Evolutionary conservation across 2,797 vertebrate genomes (phyloP), one percentile per base, ranked within the genome.

Genomic region (Anguilla megastoma): DNA sequence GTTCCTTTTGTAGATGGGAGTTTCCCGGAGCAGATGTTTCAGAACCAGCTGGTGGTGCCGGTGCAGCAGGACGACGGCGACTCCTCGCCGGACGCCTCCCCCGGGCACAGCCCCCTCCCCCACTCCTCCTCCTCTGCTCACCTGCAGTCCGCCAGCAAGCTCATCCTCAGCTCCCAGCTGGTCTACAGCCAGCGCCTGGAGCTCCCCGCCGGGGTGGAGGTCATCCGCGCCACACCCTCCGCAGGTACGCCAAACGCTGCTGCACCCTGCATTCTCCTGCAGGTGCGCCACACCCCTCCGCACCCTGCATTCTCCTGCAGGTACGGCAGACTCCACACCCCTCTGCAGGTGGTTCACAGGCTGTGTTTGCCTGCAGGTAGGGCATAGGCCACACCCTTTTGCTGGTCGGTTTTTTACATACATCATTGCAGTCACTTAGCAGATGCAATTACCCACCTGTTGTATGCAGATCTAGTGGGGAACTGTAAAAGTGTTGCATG

Each of bases 61-160:
- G 95, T 95, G 87, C 96, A 97, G 91, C 95, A 94, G 87, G 90
- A 93, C 91, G 95, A 94, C 63, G 82, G 94, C 0, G 97, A 98
- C 90, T 98, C 97, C 0, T 98, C 98, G 91, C 97, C 97, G 14
- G 97, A 99, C 92, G 91, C 95, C 0, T 97, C 97, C 86, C 96
- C 97, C 1, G 88, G 96, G 56, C 21, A 93, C 87, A 97, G 95
- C 93, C 95, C 97, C 10, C 95, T 99, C 93, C 97, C 98, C 18
- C 97, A 98, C 82, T 99, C 99, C 56, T 96, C 97, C 86, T 99
- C 99, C 24, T 97, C 98, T 48, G 98, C 98, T 91, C 99, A 99
- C 93, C 95, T 99, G 89, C 98, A 99, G 90, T 99, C 99, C 86
- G 98, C 98, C 82, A 99, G 98, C 95, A 99, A 98, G 95, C 97